Base-by-base conservation (phyloP, 2,888 invertebrate species). In the Sesia bembeciformis region DNA sequence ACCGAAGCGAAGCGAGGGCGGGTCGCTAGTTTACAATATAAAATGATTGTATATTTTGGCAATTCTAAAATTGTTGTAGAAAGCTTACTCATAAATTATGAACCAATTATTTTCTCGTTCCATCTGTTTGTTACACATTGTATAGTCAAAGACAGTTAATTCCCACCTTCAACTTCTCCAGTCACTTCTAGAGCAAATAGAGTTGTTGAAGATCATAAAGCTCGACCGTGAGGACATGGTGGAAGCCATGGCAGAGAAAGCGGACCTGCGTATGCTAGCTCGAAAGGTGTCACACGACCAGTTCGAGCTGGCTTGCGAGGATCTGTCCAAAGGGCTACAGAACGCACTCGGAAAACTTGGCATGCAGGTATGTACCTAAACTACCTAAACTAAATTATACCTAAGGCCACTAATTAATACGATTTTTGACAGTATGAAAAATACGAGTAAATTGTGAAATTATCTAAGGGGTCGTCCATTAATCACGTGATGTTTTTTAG, bases 231-330 rank as follows among this genome's bases (percentile, higher is more conserved):
- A 92, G 62, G 94, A 94, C 62, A 88, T 95, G 63, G 92, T 93
- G 56, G 93, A 94, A 58, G 92, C 94, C 3, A 83, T 95, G 63
- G 93, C 94, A 0, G 93, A 94, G 55, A 95, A 95, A 76, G 95
- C 94, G 0, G 94, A 95, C 70, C 85, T 92, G 53, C 91, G 91
- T 1, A 87, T 91, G 70, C 80, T 95, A 56, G 92, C 94, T 54
- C 89, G 92, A 49, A 95, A 95, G 70, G 94, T 95, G 4, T 94
- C 94, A 0, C 90, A 92, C 58, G 93, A 94, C 58, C 92, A 93
- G 68, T 93, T 95, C 71, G 93, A 94, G 63, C 89, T 91, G 53
- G 92, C 92, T 5, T 93, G 93, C 60, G 92, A 93, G 55, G 93
- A 93, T 59, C 83, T 94, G 0, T 90, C 93, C 0, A 91, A 87